Evolutionary conservation across 2,888 invertebrate species (phyloP).

Genomic region (Tenthredo livida): DNA sequence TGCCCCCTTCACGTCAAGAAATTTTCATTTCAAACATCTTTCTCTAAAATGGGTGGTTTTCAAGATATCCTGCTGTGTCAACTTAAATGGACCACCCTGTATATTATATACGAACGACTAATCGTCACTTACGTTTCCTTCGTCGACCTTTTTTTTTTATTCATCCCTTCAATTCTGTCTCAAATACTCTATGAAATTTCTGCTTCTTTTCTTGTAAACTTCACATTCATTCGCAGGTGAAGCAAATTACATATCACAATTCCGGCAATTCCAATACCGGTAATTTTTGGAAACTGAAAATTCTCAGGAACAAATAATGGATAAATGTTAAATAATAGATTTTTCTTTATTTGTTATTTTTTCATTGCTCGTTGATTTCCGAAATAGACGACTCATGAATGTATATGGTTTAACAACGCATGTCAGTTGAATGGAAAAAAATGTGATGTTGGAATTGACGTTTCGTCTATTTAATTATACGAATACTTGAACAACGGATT

Average conservation of each 20-base stretch:
- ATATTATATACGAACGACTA: neutral
- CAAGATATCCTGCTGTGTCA: too few species aligned
- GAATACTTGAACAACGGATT: neutral
- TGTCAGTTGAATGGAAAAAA: neutral
- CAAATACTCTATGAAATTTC: neutral
- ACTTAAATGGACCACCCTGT: too few species aligned
- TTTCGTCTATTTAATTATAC: neutral
- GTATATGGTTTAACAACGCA: neutral
- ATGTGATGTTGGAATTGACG: neutral
- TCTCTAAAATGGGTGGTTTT: too few species aligned
- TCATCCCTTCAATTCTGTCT: neutral
- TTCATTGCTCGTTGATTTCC: neutral
- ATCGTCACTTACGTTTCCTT: slow-evolving; percentile 20
- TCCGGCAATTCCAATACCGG: too few species aligned
- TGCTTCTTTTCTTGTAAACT: neutral
- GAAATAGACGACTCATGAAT: neutral
- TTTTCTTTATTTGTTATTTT: neutral
- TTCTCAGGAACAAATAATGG: too few species aligned
- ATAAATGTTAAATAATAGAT: neutral
- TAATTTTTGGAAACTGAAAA: neutral
- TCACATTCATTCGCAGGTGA: neutral
- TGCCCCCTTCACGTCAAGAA: too few species aligned
- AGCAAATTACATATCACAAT: neutral
- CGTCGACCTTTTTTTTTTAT: neutral
- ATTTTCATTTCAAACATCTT: too few species aligned